Evolutionary conservation across 2,113 vertebrate genomes (phyloP).

Genomic region (Thunnus thynnus): DNA sequence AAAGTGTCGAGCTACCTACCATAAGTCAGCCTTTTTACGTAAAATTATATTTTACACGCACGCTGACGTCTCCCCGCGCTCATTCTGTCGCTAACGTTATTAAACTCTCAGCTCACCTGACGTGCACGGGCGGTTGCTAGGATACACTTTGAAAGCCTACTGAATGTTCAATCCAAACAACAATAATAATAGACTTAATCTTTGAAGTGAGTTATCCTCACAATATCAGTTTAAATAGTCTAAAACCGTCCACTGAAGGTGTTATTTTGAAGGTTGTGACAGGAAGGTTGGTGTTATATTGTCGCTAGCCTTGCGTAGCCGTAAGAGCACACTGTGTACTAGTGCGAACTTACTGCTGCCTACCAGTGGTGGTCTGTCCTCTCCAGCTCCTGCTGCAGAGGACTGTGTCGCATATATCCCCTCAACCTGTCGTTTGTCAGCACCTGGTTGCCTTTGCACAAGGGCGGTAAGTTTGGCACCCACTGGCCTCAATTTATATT

Average conservation of each 20-base stretch:
- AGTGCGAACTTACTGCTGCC: slow-evolving; percentile 8
- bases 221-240: not conserved
- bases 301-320: not conserved
- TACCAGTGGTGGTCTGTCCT: slow-evolving; percentile 43
- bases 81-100: too few species aligned
- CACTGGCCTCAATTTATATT: not conserved
- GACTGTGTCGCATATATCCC: slow-evolving; percentile 14
- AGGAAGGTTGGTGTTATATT: not conserved
- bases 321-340: slow-evolving; percentile 44
- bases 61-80: too few species aligned
- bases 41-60: too few species aligned
- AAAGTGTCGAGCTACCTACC: too few species aligned
- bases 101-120: not conserved
- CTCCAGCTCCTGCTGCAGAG: slow-evolving; percentile 14
- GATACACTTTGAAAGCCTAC: not conserved
- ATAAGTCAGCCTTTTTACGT: too few species aligned
- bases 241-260: not conserved
- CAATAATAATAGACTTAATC: too few species aligned
- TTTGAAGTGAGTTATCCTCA: not conserved
- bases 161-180: too few species aligned
- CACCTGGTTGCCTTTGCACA: slow-evolving; percentile 60
- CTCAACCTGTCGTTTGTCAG: slow-evolving; percentile 34
- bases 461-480: slow-evolving; percentile 58
- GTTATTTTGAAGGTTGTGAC: slow-evolving; percentile 54
- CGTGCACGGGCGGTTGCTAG: not conserved